phyloP scores from a whole-genome alignment of 2,888 invertebrate genomes.

The Chrysolina americana region DNA sequence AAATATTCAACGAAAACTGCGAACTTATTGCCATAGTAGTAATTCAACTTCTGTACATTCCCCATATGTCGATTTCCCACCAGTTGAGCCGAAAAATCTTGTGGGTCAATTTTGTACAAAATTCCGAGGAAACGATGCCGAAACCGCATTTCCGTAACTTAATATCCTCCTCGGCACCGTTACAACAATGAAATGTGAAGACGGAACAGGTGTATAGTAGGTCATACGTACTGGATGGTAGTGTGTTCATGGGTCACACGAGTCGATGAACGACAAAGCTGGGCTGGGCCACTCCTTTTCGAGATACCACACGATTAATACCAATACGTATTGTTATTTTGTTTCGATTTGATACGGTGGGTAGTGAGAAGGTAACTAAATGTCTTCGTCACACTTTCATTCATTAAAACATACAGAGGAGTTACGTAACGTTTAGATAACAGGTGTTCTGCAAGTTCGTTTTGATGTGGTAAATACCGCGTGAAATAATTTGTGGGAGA shows the following conservation, averaged over 20 bases:
- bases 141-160: slow-evolving; percentile 26
- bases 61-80: too few species aligned
- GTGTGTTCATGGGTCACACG: slow-evolving; percentile 21
- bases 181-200: slow-evolving; percentile 36
- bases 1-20: too few species aligned
- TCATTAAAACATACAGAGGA: slow-evolving; percentile 34
- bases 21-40: too few species aligned
- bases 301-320: slow-evolving; percentile 34
- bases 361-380: slow-evolving; percentile 26
- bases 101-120: not conserved
- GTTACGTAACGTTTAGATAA: slow-evolving; percentile 33
- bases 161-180: slow-evolving; percentile 34
- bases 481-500: slow-evolving; percentile 8
- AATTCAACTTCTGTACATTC: too few species aligned
- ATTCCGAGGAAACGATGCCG: slow-evolving; percentile 1
- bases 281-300: slow-evolving; percentile 38
- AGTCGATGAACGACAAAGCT: slow-evolving; percentile 43
- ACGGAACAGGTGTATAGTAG: slow-evolving; percentile 37
- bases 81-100: too few species aligned
- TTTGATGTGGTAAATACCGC: slow-evolving; percentile 10
- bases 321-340: slow-evolving; percentile 29
- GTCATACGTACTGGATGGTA: slow-evolving; percentile 30
- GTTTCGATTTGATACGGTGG: slow-evolving; percentile 29
- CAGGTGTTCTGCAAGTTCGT: slow-evolving; percentile 29
- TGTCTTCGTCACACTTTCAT: slow-evolving; percentile 40